These are phyloP conservation scores for Drosophila fuyamai DNA, from an alignment of 1,140 invertebrate genomes.

Conservation along the genomic window DNA sequence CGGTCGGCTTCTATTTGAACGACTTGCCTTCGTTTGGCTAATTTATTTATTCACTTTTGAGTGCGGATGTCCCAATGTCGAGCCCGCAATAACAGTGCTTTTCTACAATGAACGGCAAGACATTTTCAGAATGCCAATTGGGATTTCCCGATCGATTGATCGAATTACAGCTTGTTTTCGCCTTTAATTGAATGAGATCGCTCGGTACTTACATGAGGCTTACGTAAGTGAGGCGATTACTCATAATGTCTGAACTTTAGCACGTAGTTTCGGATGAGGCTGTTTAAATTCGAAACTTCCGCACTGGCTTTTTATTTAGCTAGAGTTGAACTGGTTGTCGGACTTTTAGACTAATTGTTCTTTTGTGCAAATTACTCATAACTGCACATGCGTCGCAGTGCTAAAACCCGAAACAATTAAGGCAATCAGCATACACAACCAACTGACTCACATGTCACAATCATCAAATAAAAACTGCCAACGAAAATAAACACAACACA, in stretches of 20 bases:
- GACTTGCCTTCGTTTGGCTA: slow-evolving; percentile 24
- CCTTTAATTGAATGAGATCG: slow-evolving; percentile 16
- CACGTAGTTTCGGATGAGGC: not conserved
- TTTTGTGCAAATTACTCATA: slow-evolving; percentile 44
- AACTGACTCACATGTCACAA: slow-evolving; percentile 46
- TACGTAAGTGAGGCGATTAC: slow-evolving; percentile 10
- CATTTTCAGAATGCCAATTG: slow-evolving; percentile 23
- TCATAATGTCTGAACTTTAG: slow-evolving; percentile 4
- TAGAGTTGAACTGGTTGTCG: slow-evolving; percentile 13
- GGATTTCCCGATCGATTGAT: slow-evolving; percentile 32
- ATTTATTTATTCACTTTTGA: slow-evolving; percentile 28
- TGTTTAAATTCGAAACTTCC: slow-evolving; percentile 9
- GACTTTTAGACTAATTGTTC: slow-evolving; percentile 41
- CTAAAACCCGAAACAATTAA: slow-evolving; percentile 54
- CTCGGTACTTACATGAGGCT: not conserved
- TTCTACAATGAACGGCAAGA: slow-evolving; percentile 3
- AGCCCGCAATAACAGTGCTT: not conserved
- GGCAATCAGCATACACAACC: slow-evolving; percentile 47
- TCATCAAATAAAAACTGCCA: slow-evolving; percentile 10
- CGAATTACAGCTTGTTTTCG: slow-evolving; percentile 24
- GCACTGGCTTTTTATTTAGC: not conserved
- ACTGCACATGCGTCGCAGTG: slow-evolving; percentile 21
- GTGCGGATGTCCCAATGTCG: slow-evolving; percentile 30
- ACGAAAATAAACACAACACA: slow-evolving; percentile 38
- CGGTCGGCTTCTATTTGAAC: slow-evolving; percentile 13